Base-by-base conservation (phyloP, 2,113 vertebrate genomes). In the Pangasianodon hypophthalmus region DNA sequence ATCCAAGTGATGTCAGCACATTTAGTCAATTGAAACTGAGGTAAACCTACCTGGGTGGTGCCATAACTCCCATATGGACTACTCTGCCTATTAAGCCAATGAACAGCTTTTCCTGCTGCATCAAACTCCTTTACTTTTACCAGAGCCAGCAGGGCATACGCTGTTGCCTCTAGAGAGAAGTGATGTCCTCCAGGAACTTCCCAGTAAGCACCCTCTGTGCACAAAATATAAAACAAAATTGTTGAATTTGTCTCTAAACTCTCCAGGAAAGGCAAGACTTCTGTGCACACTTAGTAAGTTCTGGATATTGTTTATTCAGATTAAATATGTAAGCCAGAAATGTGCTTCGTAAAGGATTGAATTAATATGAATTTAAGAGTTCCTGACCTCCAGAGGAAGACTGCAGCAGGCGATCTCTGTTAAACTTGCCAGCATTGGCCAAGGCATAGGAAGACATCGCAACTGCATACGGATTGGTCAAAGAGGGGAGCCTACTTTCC, bases 121-220 rank as follows among this genome's bases (percentile, higher is more conserved):
- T 96, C 93, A 1, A 90, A 64, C 0, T 92, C 85, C 88, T 91
- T 83, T 26, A 90, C 88, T 2, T 80, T 91, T 88, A 98, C 87
- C 87, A 98, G 93, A 50, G 97, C 96, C 85, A 99, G 91, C 84
- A 99, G 93, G 0, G 96, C 97, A 0, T 99, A 99, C 29, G 97
- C 97, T 0, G 98, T 97, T 88, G 97, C 97, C 91, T 99, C 98
- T 24, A 97, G 94, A 0, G 95, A 96, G 94, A 96, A 97, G 41
- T 96, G 89, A 0, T 0, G 84, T 50, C 95, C 73, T 0, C 86
- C 92, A 3, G 26, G 26, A 2, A 96, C 96, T 37, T 93, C 92
- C 98, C 97, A 98, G 32, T 94, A 89, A 52, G 52, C 88, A 0
- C 75, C 18, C 0, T 56, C 98, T 98, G 87, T 90, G 0, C 0